These are phyloP conservation scores for Linepithema humile DNA, from an alignment of 1,140 invertebrate genomes.

Conservation along the genomic window DNA sequence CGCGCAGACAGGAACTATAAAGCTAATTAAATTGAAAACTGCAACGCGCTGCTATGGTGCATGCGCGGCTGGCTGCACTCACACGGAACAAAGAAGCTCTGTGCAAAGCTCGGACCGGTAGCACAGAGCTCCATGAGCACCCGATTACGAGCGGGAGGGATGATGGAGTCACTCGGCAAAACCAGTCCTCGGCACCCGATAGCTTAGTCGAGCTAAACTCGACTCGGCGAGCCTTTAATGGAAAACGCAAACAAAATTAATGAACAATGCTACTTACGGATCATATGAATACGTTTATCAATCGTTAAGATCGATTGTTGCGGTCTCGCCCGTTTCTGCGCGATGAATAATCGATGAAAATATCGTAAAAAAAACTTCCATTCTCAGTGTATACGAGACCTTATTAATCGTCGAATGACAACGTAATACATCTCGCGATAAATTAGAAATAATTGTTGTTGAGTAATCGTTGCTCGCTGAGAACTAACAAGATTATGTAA, in stretches of 20 bases:
- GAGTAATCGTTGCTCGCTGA: neutral
- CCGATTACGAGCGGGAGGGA: slow-evolving; percentile 60
- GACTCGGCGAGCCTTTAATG: neutral
- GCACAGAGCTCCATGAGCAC: slow-evolving; percentile 48
- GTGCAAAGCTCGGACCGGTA: slow-evolving; percentile 53
- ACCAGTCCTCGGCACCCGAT: slow-evolving; percentile 55
- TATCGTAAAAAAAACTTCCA: neutral
- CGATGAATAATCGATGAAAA: neutral
- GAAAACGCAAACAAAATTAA: slow-evolving; percentile 61
- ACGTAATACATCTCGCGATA: neutral
- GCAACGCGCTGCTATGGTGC: slow-evolving; percentile 12
- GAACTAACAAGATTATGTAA: slow-evolving; percentile 40
- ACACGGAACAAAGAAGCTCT: slow-evolving; percentile 60
- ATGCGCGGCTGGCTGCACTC: slow-evolving; percentile 3
- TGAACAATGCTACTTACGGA: slow-evolving; percentile 54
- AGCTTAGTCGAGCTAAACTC: slow-evolving; percentile 26
- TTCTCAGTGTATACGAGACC: neutral
- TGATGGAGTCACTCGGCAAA: slow-evolving; percentile 67
- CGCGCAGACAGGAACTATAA: slow-evolving; percentile 28
- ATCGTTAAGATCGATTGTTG: neutral
- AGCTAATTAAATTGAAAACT: slow-evolving; percentile 61
- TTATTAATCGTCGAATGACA: neutral
- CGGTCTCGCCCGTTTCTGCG: neutral
- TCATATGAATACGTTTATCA: neutral
- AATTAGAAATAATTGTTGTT: slow-evolving; percentile 24